A percentile compares a stretch with the other conserved stretches of the same genome.
These are phyloP conservation scores for Stomatorhinus ivindoensis DNA, from an alignment of 2,113 vertebrate genomes.

Conservation along the genomic window DNA sequence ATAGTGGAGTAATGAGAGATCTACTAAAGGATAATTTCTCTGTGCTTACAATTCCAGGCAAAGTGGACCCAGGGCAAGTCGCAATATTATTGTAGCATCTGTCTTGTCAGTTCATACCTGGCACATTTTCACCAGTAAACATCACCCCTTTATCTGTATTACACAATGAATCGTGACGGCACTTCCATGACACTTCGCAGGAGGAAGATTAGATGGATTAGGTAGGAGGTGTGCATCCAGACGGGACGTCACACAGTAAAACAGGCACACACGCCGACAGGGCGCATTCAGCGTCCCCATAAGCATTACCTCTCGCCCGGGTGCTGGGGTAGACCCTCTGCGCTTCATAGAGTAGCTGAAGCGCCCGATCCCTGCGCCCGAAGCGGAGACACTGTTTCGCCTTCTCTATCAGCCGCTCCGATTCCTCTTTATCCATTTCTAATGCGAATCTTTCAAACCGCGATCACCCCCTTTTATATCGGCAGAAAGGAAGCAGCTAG, in stretches of 20 bases:
- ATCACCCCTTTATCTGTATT: neutral
- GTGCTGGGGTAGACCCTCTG: constrained; percentile 63
- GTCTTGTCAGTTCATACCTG: neutral
- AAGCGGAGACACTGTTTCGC: constrained; percentile 64
- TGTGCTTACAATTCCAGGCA: neutral
- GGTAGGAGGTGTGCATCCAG: neutral
- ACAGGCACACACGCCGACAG: neutral
- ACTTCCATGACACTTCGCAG: neutral
- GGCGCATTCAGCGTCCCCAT: constrained; percentile 11
- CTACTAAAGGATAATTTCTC: neutral
- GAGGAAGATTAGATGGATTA: constrained; percentile 14
- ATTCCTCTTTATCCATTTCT: constrained; percentile 60
- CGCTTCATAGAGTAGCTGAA: constrained; percentile 62
- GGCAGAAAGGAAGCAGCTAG: neutral
- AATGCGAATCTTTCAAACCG: neutral
- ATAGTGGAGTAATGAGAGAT: neutral
- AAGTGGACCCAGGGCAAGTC: neutral
- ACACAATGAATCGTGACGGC: neutral
- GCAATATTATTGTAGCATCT: neutral
- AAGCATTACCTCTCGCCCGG: constrained; percentile 62
- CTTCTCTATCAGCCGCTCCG: constrained; percentile 63
- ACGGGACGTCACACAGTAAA: neutral
- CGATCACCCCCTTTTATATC: neutral
- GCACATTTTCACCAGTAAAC: neutral
- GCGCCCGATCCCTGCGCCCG: constrained; percentile 59